Base-by-base conservation (phyloP, 2,113 vertebrate species). In the Ailuropoda melanoleuca region DNA sequence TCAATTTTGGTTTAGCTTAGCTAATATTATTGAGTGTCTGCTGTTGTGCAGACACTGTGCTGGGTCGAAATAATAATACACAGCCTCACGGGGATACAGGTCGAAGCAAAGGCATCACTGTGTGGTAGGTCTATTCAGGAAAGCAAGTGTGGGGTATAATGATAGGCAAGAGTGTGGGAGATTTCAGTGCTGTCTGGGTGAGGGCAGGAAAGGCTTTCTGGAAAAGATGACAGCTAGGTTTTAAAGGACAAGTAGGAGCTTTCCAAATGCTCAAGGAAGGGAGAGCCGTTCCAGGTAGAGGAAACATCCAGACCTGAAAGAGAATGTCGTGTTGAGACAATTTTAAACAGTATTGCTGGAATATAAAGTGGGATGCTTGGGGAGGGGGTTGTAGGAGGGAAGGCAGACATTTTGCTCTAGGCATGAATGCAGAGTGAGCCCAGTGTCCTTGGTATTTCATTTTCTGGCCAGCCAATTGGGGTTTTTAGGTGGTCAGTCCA, bases 191-290 rank as follows among this genome's bases (percentile, higher is more conserved):
- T 90, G 0, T 88, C n/a, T n/a, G 3, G 39, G 37, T 26, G 39
- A 97, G 84, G 37, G 4, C 31, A 60, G 77, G 74, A 97, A 88
- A 83, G 68, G 15, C 66, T 90, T 97, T 96, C 88, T 93, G 58
- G 64, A 93, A 93, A 78, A 88, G 37, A 50, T 72, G 75, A 87
- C 75, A 96, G 46, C 46, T 87, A 39, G 34, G 24, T 88, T 93
- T 97, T 68, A 93, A 66, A 95, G 80, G 50, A 75, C 93, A 72
- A 64, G 29, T 53, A 75, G 62, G 31, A 93, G 23, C 75, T 90
- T 91, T 93, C 53, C 87, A 85, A 92, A 43, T 95, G 37, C 15
- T 68, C 29, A 88, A 66, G 66, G 58, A 90, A 56, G 81, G 46
- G 90, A 62, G 46, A 92, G 66, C 88, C 53, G 46, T 81, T 91